Conservation (phyloP, 2,797 vertebrate species). For the Brotula barbata region DNA sequence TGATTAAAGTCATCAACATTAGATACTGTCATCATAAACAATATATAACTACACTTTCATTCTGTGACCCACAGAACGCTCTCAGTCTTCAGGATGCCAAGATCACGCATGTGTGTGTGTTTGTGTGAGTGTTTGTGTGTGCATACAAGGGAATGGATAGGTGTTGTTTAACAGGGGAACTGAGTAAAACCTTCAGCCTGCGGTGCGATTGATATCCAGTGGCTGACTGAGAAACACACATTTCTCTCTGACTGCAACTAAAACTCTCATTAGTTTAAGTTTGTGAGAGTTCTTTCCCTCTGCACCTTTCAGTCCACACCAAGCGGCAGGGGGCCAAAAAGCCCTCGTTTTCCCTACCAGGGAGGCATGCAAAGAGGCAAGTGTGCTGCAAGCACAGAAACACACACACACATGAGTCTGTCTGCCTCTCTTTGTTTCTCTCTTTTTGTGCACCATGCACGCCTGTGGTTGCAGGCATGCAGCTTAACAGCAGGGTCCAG, state of each 20-base stretch:
- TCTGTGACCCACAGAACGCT: conserved; percentile 10
- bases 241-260: conserved; percentile 52
- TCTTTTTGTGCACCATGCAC: conserved; percentile 14
- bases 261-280: conserved; percentile 75
- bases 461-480: conserved; percentile 39
- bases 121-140: background rate
- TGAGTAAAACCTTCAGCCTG: conserved; percentile 57
- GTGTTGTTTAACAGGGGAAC: conserved; percentile 45
- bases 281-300: conserved; percentile 50
- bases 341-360: conserved; percentile 31
- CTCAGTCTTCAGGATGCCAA: conserved; percentile 15
- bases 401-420: conserved; percentile 10
- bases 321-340: conserved; percentile 47
- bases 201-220: conserved; percentile 55
- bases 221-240: conserved; percentile 54
- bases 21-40: too few relatives aligned
- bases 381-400: conserved; percentile 16
- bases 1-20: too few relatives aligned
- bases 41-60: background rate
- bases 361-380: conserved; percentile 25
- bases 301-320: conserved; percentile 39
- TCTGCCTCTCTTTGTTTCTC: conserved; percentile 15
- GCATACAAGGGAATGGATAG: conserved; percentile 30
- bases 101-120: background rate
- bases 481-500: conserved; percentile 59